These are phyloP conservation scores for Rhagophthalmus giganteus DNA, from an alignment of 2,888 invertebrate genomes.

Conservation along the genomic window DNA sequence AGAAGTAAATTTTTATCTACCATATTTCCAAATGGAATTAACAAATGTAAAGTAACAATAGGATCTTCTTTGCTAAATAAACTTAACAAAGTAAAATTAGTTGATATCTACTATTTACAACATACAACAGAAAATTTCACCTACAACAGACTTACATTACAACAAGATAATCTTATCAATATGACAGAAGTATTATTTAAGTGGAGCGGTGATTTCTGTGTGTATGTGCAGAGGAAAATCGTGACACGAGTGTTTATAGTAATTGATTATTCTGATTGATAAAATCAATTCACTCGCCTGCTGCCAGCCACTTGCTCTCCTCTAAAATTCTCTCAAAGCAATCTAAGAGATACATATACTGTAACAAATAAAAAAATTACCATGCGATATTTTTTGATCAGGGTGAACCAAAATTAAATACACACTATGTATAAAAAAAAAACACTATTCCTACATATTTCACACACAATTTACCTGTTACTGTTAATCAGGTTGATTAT, in stretches of 20 bases:
- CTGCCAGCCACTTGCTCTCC: constrained; percentile 73
- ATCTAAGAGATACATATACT: constrained; percentile 89
- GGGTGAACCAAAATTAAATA: no score
- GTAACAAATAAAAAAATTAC: constrained; percentile 51
- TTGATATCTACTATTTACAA: constrained; percentile 27
- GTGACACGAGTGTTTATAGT: constrained; percentile 19
- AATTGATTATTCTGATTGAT: not conserved
- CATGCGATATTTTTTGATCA: no score
- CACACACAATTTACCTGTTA: no score
- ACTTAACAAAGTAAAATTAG: constrained; percentile 14
- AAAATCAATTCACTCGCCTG: constrained; percentile 14
- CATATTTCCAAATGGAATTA: constrained; percentile 22
- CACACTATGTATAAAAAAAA: no score
- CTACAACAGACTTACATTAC: constrained; percentile 25
- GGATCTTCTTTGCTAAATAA: constrained; percentile 15
- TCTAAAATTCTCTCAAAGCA: constrained; percentile 96
- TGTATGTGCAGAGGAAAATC: constrained; percentile 26
- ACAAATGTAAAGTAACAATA: constrained; percentile 25
- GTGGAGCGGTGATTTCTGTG: constrained; percentile 20
- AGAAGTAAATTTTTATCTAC: constrained; percentile 19
- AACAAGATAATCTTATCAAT: constrained; percentile 22
- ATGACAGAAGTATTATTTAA: constrained; percentile 23
- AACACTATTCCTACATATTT: no score
- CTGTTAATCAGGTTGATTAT: no score
- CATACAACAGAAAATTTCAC: constrained; percentile 22